Evolutionary conservation across 2,888 invertebrate species (phyloP), one percentile per base, ranked within the genome.

Genomic region (Cantharis lateralis): DNA sequence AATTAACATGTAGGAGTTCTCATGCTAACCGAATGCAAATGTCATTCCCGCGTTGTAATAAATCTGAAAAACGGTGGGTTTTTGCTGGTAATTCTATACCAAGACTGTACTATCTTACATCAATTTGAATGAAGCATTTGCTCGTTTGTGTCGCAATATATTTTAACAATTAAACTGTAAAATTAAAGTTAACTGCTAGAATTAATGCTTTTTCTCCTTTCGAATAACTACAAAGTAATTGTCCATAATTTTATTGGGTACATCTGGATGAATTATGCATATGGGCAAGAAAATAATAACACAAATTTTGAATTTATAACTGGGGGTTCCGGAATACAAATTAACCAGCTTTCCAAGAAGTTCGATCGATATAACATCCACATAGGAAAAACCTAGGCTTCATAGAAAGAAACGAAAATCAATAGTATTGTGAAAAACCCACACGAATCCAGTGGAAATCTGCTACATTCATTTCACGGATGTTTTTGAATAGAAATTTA

Each of bases 81-180:
- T 66, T 20, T 20, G 64, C 24, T 66, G 64, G 64, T 66, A 66
- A 66, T 24, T 20, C 64, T 66, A 66, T 66, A 66, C 64, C 20
- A 24, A 66, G 4, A 20, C 24, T 66, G 20, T 66, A 24, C 24
- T 66, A 66, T 66, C 64, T 66, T 66, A n/a, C 64, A 66, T 66
- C 64, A 66, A 66, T 66, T 48, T 66, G 64, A 66, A 66, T 24
- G 64, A 66, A 66, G 64, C 64, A 66, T 24, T 66, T 24, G 24
- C 64, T 66, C 64, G 64, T 66, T 66, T 66, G 64, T 66, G 64
- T 66, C 64, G 64, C 20, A 66, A 66, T 66, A 66, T 66, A 66
- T 66, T 66, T 66, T 18, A 66, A 66, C 24, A 66, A 66, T 66
- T 66, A 66, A 66, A 66, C 20, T 20, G 24, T 66, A 66, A 66